Conservation (phyloP, 2,113 vertebrate genomes). For the Bubo bubo region DNA sequence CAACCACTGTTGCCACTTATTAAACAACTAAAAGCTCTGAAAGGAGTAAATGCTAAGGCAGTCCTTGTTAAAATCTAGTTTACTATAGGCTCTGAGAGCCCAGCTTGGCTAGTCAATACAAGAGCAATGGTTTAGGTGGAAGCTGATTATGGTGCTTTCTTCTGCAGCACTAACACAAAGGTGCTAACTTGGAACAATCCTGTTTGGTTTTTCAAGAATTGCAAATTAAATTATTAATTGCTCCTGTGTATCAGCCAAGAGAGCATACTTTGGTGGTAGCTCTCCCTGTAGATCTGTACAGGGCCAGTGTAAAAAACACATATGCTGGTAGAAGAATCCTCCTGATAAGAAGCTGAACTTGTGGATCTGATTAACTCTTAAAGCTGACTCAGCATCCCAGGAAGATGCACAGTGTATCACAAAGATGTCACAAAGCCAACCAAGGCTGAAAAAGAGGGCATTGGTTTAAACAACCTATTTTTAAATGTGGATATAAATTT, state of each 20-base stretch:
- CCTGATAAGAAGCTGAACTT: not conserved
- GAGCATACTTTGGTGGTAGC: not conserved
- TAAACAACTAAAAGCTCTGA: not conserved
- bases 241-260: not conserved
- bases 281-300: not conserved
- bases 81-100: not conserved
- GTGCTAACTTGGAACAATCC: not conserved
- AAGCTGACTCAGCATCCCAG: not conserved
- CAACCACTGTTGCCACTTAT: not conserved
- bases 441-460: not conserved
- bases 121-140: not conserved
- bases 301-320: not conserved
- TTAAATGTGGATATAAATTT: not conserved
- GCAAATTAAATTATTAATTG: not conserved
- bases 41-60: not conserved
- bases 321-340: not conserved
- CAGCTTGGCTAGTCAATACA: not conserved
- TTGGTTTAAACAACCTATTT: not conserved
- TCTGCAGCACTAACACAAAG: not conserved
- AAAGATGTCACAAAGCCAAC: not conserved
- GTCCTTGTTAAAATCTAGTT: not conserved
- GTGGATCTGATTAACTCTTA: not conserved
- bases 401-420: not conserved
- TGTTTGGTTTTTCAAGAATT: not conserved
- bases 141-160: not conserved